Base-by-base conservation (phyloP, 2,113 vertebrate genomes). In the Phyllopteryx taeniolatus region DNA sequence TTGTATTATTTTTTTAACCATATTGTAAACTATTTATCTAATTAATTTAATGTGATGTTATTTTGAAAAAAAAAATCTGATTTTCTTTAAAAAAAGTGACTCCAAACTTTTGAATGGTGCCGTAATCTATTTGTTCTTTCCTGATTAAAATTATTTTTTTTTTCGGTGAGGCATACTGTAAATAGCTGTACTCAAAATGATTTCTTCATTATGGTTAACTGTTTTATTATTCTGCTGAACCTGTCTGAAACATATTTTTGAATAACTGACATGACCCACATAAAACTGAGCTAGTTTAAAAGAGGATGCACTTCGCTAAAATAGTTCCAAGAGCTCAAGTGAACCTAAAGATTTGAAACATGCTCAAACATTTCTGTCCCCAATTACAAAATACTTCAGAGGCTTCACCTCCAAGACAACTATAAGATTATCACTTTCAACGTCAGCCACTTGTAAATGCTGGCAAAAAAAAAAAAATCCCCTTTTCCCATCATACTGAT, bases 401-500 rank as follows among this genome's bases (percentile, higher is more conserved):
- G 85, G 82, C 75, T 63, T 80, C 63, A 60, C 71, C 79, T 72
- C 51, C 70, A 75, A 71, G 78, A 72, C 75, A 14, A 46, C 67
- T 59, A 64, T 31, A 35, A 61, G 60, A 62, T 9, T 8, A 39
- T 64, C 62, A 44, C 67, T 47, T 72, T 74, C 74, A 71, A 74
- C 64, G 72, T 82, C 68, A 67, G 71, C 57, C 49, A 72, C 31
- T 33, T 44, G 72, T 76, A 60, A 64, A 67, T 72, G 74, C 78
- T 76, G 74, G 77, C 72, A 27, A 27, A 27, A 27, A 27, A 27
- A 67, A 74, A 62, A 83, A 79, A 73, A 80, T 85, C 78, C 75
- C 74, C 78, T 76, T 83, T 88, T 85, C 85, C 81, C 77, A 77
- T 72, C 75, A 83, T 82, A 76, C 84, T 87, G 85, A 79, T 14